Evolutionary conservation across 2,888 invertebrate genomes (phyloP), one percentile per base, ranked within the genome.

Genomic region (Epistrophe grossulariae): DNA sequence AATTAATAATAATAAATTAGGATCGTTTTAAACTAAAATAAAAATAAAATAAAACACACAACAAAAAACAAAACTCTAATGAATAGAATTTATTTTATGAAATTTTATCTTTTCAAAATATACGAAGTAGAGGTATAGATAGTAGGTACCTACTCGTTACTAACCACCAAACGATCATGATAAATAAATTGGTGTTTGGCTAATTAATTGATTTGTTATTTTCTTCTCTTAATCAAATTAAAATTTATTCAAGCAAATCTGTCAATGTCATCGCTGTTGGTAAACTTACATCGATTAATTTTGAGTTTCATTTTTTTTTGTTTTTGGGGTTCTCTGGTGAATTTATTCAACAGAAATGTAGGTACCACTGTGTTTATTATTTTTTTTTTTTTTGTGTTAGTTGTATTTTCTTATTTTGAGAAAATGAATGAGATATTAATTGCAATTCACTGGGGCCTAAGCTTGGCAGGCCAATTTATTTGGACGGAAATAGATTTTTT

Each of bases 401-500:
- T 52, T 24, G 24, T 28, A 13, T 52, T 60, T 50, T 28, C 28
- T 64, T 57, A 24, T 13, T 19, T 19, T 38, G 40, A 48, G 48
- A 70, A 84, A 79, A 79, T 79, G 73, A 84, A 74, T 79, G 79
- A 71, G 79, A 76, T 79, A 80, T 79, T 84, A 79, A 79, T 84
- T 84, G 79, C 70, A 79, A 74, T 76, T 79, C 79, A 50, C 59
- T 79, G 43, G 35, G 35, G 40, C 50, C 62, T 62, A 57, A 73
- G 48, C 38, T 48, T 24, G 62, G 55, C 73, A 62, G 70, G 72
- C 68, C 19, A 81, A 82, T 74, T 85, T 57, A 48, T 62, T 38
- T 62, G 64, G 70, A 85, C 82, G 82, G 82, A 82, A 85, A 85
- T 85, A 85, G 81, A 81, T 77, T 77, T 85, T 80, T n/a, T n/a